Conservation (phyloP, 2,797 vertebrate species). For the Synanceia verrucosa region DNA sequence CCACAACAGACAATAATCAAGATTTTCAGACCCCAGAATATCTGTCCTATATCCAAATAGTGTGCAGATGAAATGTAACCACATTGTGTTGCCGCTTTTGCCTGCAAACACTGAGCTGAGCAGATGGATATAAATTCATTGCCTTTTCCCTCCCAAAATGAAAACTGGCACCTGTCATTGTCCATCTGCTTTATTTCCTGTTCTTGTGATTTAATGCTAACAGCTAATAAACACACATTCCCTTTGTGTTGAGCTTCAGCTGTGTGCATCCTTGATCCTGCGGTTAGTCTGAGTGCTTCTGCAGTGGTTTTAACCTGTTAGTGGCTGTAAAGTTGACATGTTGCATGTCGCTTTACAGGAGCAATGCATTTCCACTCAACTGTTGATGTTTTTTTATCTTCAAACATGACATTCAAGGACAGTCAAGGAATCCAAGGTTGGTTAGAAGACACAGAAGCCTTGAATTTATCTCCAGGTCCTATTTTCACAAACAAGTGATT, state of each 20-base stretch:
- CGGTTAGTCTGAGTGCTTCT: neutral
- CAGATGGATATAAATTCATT: constrained; percentile 56
- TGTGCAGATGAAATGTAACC: constrained; percentile 46
- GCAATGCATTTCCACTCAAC: neutral
- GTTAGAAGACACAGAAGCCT: neutral
- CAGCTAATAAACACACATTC: constrained; percentile 52
- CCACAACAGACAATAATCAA: constrained; percentile 29
- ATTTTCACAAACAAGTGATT: neutral
- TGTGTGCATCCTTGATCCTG: constrained; percentile 13
- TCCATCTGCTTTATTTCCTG: constrained; percentile 63
- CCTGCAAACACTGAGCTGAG: constrained; percentile 48
- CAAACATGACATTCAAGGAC: neutral
- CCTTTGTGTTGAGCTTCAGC: constrained; percentile 26
- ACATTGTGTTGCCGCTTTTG: constrained; percentile 33
- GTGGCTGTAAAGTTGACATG: neutral
- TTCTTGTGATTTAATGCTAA: constrained; percentile 51
- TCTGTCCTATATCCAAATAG: constrained; percentile 16
- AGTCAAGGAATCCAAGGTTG: neutral
- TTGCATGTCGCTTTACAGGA: neutral
- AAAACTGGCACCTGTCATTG: constrained; percentile 59
- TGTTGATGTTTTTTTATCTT: constrained; percentile 11
- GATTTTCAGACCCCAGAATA: constrained; percentile 17
- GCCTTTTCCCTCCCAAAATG: constrained; percentile 37
- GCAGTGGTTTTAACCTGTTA: neutral
- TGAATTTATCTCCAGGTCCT: neutral